Base-by-base conservation (phyloP, 2,797 vertebrate species). In the Heteromormyrus szaboi region DNA sequence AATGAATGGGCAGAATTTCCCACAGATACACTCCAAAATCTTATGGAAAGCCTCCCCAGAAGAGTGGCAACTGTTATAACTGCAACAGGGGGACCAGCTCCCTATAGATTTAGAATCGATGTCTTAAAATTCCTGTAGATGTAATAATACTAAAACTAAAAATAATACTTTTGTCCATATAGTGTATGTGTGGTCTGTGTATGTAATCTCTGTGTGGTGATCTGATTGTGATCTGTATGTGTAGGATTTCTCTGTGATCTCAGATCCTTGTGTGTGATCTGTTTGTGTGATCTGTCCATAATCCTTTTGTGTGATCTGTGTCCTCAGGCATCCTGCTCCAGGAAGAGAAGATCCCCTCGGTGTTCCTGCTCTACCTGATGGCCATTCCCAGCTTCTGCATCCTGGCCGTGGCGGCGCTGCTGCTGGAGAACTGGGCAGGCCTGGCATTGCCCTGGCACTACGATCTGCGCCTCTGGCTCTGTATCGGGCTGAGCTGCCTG, bases 351-450 rank as follows among this genome's bases (percentile, higher is more conserved):
- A 97, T 99, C 94, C 97, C 98, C 0, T 98, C 97, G 0, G 96
- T 98, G 89, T 97, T 97, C 85, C 95, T 99, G 93, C 96, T 99
- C 83, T 97, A 98, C 90, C 94, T 98, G 94, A 99, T 98, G 90
- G 98, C 98, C 85, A 96, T 99, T 92, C 98, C 98, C 90, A 99
- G 98, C 56, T 99, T 99, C 91, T 97, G 96, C 94, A 98, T 99
- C 94, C 93, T 99, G 89, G 94, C 97, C 0, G 94, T 96, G 4
- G 97, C 97, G 0, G 97, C 98, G 0, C 93, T 98, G 90, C 93
- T 95, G 0, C 93, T 99, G 91, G 97, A 99, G 90, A 96, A 98
- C 93, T 97, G 95, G 68, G 95, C 97, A 0, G 56, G 94, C 59
- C 96, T 98, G 91, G 96, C 96, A 25, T 96, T 93, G 0, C 95